Percentiles rank a stretch among this genome's conserved stretches.
phyloP scores from a whole-genome alignment of 2,113 vertebrate genomes.

The Callithrix jacchus region DNA sequence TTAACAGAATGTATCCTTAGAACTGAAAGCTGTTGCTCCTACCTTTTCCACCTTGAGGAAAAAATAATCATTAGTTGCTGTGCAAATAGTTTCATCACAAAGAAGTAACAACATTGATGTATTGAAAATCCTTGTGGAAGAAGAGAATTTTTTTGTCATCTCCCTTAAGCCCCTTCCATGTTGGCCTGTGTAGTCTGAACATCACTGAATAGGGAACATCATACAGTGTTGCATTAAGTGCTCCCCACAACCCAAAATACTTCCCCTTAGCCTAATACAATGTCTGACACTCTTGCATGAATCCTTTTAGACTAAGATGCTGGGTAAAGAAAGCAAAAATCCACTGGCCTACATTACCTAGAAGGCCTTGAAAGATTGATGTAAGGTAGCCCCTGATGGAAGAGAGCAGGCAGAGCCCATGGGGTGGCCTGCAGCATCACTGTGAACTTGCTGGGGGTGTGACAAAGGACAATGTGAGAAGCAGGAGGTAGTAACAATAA shows the following conservation, averaged over 20 bases:
- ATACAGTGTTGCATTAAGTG: background rate
- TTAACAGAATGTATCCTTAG: background rate
- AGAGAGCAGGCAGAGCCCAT: background rate
- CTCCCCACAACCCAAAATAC: background rate
- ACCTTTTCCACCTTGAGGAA: background rate
- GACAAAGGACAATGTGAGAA: background rate
- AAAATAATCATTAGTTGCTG: background rate
- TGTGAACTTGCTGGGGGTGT: background rate
- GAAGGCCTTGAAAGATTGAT: background rate
- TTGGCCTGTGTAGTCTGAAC: background rate
- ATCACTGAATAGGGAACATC: background rate
- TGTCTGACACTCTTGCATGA: background rate
- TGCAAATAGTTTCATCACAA: constrained; percentile 10
- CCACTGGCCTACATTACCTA: background rate
- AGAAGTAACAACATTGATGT: background rate
- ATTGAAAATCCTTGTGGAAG: background rate
- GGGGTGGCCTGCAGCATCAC: background rate
- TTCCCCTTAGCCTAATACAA: background rate
- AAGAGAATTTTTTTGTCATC: background rate
- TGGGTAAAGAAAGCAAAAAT: background rate
- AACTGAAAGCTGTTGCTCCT: background rate
- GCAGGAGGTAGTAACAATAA: background rate
- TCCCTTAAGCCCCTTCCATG: background rate
- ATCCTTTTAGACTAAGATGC: background rate
- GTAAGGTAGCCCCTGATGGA: background rate